Conservation (phyloP, 2,797 vertebrate genomes). For the Iguana delicatissima region DNA sequence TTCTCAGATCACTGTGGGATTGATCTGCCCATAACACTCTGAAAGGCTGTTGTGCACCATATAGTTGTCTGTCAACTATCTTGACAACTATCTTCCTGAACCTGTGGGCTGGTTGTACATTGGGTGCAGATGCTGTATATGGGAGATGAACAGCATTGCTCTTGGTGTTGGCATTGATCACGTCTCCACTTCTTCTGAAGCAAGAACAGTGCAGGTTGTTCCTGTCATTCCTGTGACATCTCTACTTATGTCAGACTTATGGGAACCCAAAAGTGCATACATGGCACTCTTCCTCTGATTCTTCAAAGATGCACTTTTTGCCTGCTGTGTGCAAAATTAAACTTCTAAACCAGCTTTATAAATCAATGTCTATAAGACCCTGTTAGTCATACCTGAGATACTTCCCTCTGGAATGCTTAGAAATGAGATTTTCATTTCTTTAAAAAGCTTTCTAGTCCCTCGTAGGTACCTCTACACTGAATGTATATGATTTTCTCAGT, state of each 20-base stretch:
- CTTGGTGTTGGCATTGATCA: neutral
- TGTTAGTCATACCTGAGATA: rapidly evolving
- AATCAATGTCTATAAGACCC: neutral
- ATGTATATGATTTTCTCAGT: neutral
- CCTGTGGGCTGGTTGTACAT: neutral
- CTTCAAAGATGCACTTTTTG: neutral
- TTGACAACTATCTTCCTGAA: neutral
- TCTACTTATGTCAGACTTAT: neutral
- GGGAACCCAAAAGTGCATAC: neutral
- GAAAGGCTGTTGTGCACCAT: neutral
- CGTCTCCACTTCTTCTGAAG: neutral
- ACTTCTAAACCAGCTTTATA: constrained; percentile 19
- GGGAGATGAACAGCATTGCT: neutral
- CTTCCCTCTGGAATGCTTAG: constrained; percentile 8
- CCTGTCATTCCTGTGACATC: neutral
- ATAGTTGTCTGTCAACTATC: neutral
- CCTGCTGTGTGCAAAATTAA: constrained; percentile 9
- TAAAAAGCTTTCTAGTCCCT: neutral
- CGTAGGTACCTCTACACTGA: neutral
- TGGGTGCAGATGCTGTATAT: neutral
- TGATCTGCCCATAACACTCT: neutral
- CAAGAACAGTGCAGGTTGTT: neutral
- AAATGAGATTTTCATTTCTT: neutral
- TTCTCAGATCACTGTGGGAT: neutral
- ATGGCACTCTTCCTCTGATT: neutral